phyloP scores from a whole-genome alignment of 2,888 invertebrate genomes.

The Notocelia uddmanniana region DNA sequence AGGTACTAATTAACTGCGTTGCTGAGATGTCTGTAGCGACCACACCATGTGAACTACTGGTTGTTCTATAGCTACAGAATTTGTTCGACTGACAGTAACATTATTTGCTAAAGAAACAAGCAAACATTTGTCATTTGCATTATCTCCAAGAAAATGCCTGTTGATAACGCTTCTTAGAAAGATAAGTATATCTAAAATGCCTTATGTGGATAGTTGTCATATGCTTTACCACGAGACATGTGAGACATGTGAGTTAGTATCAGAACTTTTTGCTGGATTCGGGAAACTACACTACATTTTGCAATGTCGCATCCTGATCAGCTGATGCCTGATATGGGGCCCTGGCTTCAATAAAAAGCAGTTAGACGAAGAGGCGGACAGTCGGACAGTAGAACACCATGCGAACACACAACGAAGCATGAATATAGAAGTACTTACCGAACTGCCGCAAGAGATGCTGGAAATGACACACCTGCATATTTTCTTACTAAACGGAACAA shows the following conservation, averaged over 20 bases:
- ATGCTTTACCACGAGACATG: constrained; percentile 2
- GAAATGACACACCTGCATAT: constrained; percentile 87
- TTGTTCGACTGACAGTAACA: constrained; percentile 30
- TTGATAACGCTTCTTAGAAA: constrained; percentile 29
- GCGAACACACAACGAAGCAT: constrained; percentile 51
- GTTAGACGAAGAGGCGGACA: constrained; percentile 47
- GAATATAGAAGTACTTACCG: constrained; percentile 76
- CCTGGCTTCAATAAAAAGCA: constrained; percentile 27
- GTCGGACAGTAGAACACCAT: constrained; percentile 45
- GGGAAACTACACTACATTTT: constrained; percentile 3
- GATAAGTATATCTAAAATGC: constrained; percentile 21
- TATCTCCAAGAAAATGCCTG: constrained; percentile 27
- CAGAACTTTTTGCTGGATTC: not conserved
- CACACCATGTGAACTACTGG: constrained; percentile 18
- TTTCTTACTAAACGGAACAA: constrained; percentile 74
- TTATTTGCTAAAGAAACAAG: constrained; percentile 34
- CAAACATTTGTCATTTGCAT: constrained; percentile 38
- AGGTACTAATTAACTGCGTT: constrained; percentile 12
- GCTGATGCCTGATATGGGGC: not conserved
- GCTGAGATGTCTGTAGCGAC: constrained; percentile 18
- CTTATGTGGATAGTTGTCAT: constrained; percentile 8
- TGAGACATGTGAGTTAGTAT: too few species aligned
- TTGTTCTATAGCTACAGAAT: constrained; percentile 24
- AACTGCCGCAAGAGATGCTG: constrained; percentile 84
- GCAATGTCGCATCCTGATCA: constrained; percentile 7